Conservation (phyloP, 2,888 invertebrate species). For the Lydus trimaculatus region DNA sequence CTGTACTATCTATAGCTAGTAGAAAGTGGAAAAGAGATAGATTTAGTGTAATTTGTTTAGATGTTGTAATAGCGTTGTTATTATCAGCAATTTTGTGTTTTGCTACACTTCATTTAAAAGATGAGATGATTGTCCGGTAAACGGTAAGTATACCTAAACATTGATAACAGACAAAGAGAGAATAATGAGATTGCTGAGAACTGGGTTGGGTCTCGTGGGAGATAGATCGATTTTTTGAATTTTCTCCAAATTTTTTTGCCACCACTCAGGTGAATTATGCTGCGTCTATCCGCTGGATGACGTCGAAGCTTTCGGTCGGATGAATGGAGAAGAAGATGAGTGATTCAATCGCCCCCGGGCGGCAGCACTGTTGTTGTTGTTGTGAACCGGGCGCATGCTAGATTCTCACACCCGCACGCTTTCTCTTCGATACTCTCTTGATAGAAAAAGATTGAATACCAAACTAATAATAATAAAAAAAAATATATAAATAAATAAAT, state of each 20-base stretch:
- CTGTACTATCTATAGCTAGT: neutral
- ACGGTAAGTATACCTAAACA: no score
- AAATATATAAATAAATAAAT: neutral
- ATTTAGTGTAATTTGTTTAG: neutral
- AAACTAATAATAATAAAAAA: neutral
- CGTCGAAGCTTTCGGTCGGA: constrained; percentile 17
- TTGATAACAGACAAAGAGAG: no score
- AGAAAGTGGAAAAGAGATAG: neutral
- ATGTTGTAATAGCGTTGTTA: constrained; percentile 23
- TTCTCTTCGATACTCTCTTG: constrained; percentile 39
- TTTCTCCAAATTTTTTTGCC: neutral
- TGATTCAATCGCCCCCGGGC: constrained; percentile 47
- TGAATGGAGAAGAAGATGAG: constrained; percentile 33
- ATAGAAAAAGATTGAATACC: neutral
- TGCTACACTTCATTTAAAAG: neutral
- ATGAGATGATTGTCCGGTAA: no score
- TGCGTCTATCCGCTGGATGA: constrained; percentile 9
- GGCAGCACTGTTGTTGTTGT: constrained; percentile 48
- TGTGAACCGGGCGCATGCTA: constrained; percentile 58
- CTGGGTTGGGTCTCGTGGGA: constrained; percentile 9
- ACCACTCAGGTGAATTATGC: no score
- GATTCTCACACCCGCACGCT: constrained; percentile 60
- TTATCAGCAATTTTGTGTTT: constrained; percentile 23
- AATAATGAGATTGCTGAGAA: neutral
- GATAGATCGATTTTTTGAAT: neutral